A percentile compares a stretch with the other conserved stretches of the same genome.
These are phyloP conservation scores for Iguana delicatissima DNA, from an alignment of 2,797 vertebrate species.

Conservation along the genomic window DNA sequence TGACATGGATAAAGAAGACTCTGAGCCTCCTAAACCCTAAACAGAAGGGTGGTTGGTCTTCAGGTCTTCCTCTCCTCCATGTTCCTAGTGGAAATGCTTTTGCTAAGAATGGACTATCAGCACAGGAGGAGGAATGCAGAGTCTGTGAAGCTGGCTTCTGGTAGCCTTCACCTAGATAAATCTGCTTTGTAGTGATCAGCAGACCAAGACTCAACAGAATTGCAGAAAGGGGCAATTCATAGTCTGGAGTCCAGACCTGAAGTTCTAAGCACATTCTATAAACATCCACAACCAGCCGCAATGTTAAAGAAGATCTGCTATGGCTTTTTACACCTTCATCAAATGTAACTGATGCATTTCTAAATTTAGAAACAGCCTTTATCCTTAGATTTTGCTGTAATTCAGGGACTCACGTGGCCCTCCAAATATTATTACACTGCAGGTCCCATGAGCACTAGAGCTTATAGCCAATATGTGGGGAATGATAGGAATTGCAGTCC, in stretches of 20 bases:
- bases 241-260: background rate
- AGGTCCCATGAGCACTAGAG: too few relatives aligned
- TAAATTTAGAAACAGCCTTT: background rate
- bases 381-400: background rate
- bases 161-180: background rate
- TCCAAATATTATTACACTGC: too few relatives aligned
- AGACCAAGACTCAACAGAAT: background rate
- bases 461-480: too few relatives aligned
- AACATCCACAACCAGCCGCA: too few relatives aligned
- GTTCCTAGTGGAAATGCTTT: background rate
- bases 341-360: background rate
- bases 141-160: background rate
- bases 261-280: background rate
- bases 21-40: background rate
- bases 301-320: background rate
- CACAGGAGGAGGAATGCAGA: background rate
- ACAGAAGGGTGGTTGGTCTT: background rate
- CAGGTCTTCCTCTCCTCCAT: background rate
- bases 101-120: background rate
- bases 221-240: background rate
- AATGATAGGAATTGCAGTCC: too few relatives aligned
- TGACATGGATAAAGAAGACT: background rate
- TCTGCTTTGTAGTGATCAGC: background rate
- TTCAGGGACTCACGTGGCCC: background rate
- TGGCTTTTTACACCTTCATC: slow-evolving; percentile 9